phyloP scores from a whole-genome alignment of 2,113 vertebrate genomes.

The Stigmatopora argus region DNA sequence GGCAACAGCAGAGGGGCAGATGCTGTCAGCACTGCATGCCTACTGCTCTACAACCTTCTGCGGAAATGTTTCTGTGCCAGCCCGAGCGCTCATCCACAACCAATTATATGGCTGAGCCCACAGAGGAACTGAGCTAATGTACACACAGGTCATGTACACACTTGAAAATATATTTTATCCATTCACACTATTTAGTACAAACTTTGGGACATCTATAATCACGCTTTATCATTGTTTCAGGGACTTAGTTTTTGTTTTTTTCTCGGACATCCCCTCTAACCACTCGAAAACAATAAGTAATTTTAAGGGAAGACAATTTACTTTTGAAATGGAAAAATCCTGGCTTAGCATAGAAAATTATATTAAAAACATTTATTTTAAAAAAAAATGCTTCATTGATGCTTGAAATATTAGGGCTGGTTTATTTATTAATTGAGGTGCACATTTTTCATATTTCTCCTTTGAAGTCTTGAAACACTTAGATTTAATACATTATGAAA shows the following conservation, averaged over 20 bases:
- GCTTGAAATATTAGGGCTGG: too few relatives aligned
- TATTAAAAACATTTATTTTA: too few relatives aligned
- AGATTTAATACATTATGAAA: too few relatives aligned
- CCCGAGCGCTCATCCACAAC: conserved; percentile 61
- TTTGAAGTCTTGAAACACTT: too few relatives aligned
- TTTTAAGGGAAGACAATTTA: too few relatives aligned
- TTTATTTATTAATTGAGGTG: too few relatives aligned
- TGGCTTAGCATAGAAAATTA: too few relatives aligned
- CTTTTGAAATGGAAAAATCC: too few relatives aligned
- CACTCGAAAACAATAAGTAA: too few relatives aligned
- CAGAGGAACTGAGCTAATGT: conserved; percentile 45
- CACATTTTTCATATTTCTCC: too few relatives aligned
- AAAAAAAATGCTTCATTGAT: too few relatives aligned
- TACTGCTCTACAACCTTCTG: conserved; percentile 68
- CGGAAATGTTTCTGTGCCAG: conserved; percentile 67
- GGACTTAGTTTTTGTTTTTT: neutral
- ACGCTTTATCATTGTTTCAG: neutral
- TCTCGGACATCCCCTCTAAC: too few relatives aligned
- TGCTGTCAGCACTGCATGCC: conserved; percentile 66
- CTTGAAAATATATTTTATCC: neutral
- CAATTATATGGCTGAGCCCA: conserved; percentile 57
- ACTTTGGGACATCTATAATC: neutral
- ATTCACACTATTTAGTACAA: neutral
- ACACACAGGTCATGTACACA: conserved; percentile 3
- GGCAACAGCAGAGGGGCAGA: conserved; percentile 64